Percentiles rank a stretch among this genome's conserved stretches.
Evolutionary conservation across 2,888 invertebrate species (phyloP).

Genomic region (Orthosia cruda): DNA sequence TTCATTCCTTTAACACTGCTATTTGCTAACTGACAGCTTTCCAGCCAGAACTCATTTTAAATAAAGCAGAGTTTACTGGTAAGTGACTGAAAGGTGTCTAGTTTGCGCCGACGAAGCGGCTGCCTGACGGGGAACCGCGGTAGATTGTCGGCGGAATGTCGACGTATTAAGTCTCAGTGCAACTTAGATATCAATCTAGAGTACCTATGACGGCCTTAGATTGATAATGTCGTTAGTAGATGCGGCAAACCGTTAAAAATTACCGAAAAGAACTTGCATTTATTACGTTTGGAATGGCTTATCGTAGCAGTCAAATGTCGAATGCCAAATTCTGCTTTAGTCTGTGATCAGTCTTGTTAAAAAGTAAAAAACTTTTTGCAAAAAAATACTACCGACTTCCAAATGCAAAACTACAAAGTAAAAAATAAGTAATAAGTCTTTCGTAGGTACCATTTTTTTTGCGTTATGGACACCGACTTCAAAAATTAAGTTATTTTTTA

Average conservation of each 20-base stretch:
- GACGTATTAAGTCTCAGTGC: slow-evolving; percentile 51
- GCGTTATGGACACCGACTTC: too few species aligned
- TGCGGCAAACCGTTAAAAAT: slow-evolving; percentile 38
- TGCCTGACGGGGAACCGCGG: slow-evolving; percentile 30
- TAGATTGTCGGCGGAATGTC: slow-evolving; percentile 54
- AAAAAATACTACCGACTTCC: too few species aligned
- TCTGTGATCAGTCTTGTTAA: not conserved
- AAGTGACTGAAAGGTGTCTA: slow-evolving; percentile 46
- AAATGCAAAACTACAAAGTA: too few species aligned
- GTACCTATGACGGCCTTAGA: slow-evolving; percentile 29
- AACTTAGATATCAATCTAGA: slow-evolving; percentile 58
- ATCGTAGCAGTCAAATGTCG: not conserved
- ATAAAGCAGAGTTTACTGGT: slow-evolving; percentile 31
- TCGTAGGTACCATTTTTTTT: too few species aligned
- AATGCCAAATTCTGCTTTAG: not conserved
- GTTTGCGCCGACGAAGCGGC: slow-evolving; percentile 47
- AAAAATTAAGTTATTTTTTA: too few species aligned
- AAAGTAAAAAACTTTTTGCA: too few species aligned
- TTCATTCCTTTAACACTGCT: slow-evolving; percentile 15
- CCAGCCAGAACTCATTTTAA: slow-evolving; percentile 45
- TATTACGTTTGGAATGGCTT: not conserved
- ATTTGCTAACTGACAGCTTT: slow-evolving; percentile 48
- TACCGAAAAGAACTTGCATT: slow-evolving; percentile 7
- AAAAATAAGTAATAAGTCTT: too few species aligned
- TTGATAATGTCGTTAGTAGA: slow-evolving; percentile 45